Evolutionary conservation across 1,140 invertebrate genomes (phyloP), one percentile per base, ranked within the genome.

Genomic region (Cyclina sinensis): DNA sequence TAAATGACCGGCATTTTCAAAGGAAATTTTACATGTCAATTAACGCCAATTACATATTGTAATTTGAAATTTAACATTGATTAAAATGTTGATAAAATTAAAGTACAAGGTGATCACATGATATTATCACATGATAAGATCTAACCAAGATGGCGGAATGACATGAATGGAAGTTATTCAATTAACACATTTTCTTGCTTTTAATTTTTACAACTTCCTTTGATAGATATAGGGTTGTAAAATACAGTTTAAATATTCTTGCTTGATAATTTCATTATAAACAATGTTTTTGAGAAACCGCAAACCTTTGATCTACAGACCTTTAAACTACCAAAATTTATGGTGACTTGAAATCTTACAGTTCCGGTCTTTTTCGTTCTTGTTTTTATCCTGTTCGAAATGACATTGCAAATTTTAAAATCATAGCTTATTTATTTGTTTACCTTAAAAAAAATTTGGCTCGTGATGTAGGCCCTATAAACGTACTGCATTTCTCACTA

Each of bases 1-100:
- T n/a, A n/a, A n/a, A n/a, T n/a, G 16, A 37, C 11, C 74, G 74
- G 74, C 74, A 78, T 51, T 24, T 12, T 54, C 27, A 78, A 78
- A 78, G 27, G 27, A 35, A 35, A n/a, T 24, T 78, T 78, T 57
- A 78, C 74, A 78, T 78, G 74, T 46, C 46, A 78, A 54, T 78
- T 78, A 78, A 78, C 74, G 54, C 48, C 74, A 78, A 78, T 78
- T 51, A 78, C 46, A 78, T 78, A 54, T 78, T 78, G 65, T 78
- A 51, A 54, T 24, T 35, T 78, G 46, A 78, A 78, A 78, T 16
- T 78, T 78, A 78, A 78, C 74, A 78, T 78, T 54, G 74, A 78
- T 78, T 78, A 78, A 78, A 78, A 78, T 48, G 74, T 54, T 57
- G 74, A 78, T 78, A 78, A 51, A 30, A 78, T 48, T 48, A 16